These are phyloP conservation scores for Menura novaehollandiae DNA, from an alignment of 2,113 vertebrate species.

Conservation along the genomic window DNA sequence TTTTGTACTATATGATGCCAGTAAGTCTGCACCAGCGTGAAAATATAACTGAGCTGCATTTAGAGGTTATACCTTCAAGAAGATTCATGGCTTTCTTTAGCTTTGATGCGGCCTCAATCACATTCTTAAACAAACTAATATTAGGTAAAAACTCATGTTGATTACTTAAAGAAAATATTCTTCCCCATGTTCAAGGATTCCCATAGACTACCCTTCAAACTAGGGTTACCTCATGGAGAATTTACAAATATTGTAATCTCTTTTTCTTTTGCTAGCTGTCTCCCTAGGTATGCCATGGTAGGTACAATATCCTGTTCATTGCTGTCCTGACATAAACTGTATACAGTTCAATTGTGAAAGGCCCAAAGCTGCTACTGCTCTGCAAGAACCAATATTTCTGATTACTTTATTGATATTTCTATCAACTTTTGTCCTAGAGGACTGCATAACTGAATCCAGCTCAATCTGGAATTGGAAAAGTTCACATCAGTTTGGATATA, in stretches of 20 bases:
- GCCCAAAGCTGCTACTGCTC: background rate
- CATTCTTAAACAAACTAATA: background rate
- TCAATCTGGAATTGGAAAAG: background rate
- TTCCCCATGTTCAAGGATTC: background rate
- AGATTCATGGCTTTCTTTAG: background rate
- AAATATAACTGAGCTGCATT: background rate
- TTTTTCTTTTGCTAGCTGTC: background rate
- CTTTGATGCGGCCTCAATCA: background rate
- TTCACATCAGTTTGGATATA: background rate
- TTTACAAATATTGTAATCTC: background rate
- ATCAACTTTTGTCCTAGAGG: background rate
- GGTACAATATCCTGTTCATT: background rate
- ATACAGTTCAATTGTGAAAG: background rate
- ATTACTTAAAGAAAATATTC: background rate
- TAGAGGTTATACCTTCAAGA: background rate
- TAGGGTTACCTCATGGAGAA: background rate
- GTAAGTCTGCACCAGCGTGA: background rate
- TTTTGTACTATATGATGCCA: background rate
- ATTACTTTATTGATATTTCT: background rate
- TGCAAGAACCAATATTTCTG: background rate
- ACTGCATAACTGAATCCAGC: background rate
- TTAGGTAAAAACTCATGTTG: background rate
- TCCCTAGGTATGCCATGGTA: background rate
- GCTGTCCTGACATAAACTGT: background rate
- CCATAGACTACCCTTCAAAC: background rate